Evolutionary conservation across 2,888 invertebrate genomes (phyloP), one percentile per base, ranked within the genome.

Genomic region (Augochlorella aurata): DNA sequence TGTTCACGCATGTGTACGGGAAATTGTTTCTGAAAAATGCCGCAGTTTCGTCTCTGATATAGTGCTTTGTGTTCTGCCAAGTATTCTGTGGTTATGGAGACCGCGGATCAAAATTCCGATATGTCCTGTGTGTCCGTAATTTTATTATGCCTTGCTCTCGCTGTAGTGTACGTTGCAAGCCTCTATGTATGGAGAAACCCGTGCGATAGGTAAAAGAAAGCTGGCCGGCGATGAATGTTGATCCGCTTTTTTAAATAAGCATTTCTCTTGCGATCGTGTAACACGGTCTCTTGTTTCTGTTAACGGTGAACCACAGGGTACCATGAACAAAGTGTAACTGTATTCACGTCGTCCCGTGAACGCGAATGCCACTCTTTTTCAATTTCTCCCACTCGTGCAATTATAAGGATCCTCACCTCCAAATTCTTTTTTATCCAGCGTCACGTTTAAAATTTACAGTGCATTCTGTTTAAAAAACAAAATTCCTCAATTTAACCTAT

Each of bases 131-230:
- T 95, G 86, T 94, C 95, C 90, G 96, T 97, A 73, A 94, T 97
- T 89, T 93, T 96, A 85, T 95, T 97, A 87, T 97, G 98, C 94
- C 94, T 97, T 87, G 94, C 96, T 82, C 95, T 98, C 90, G 97
- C 98, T 16, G 93, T 97, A 86, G 94, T 96, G 54, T 98, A 97
- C 94, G 97, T 98, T 85, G 96, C 96, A 79, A 98, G 98, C 94
- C 95, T 98, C 80, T 98, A 98, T 93, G 95, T 98, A 74, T 98
- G 98, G 98, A 96, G 95, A 90, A 95, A 96, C 79, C 96, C 96
- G 90, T 95, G 96, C 90, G 95, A 95, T 95, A 97, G 97, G 97
- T 97, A 95, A 63, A 92, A 87, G 86, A 78, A 54, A 69, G 50
- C 52, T 73, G 67, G 71, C 79, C 49, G 47, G 74, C 83, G 65